Evolutionary conservation across 2,888 invertebrate species (phyloP).

Genomic region (Flexamia atlantica): DNA sequence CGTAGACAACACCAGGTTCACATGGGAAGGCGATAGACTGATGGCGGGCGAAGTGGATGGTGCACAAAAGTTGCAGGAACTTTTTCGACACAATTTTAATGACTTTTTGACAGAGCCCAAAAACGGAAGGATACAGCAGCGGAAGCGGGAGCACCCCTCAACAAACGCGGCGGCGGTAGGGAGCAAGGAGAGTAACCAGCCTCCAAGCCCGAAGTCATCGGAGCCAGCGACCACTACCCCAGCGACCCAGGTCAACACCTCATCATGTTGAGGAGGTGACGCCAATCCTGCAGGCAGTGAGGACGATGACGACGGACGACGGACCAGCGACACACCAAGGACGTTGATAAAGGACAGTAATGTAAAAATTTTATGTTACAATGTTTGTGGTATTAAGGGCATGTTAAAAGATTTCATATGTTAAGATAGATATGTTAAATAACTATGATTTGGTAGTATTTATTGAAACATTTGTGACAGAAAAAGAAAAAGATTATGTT

Average conservation of each 20-base stretch:
- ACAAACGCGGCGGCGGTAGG: background rate
- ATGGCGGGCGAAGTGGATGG: conserved; percentile 38
- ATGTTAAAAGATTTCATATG: conserved; percentile 6
- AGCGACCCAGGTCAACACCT: background rate
- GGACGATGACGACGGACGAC: conserved; percentile 11
- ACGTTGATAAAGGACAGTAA: background rate
- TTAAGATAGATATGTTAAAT: background rate
- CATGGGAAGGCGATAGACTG: conserved; percentile 44
- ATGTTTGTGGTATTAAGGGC: conserved; percentile 33
- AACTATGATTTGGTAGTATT: conserved; percentile 14
- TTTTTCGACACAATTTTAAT: background rate
- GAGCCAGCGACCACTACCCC: background rate
- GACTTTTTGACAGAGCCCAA: background rate
- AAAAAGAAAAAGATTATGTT: conserved; percentile 1
- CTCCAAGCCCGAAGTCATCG: background rate
- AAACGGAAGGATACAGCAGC: background rate
- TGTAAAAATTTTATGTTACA: conserved; percentile 15
- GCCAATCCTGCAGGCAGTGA: background rate
- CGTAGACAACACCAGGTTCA: conserved; percentile 7
- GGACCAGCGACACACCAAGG: background rate
- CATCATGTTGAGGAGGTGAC: background rate
- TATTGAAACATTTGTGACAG: conserved; percentile 22
- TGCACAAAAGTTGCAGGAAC: background rate
- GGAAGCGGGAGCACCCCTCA: background rate
- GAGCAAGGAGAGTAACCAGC: background rate